Evolutionary conservation across 2,113 vertebrate species (phyloP).

Genomic region (Halcyon malimbica): DNA sequence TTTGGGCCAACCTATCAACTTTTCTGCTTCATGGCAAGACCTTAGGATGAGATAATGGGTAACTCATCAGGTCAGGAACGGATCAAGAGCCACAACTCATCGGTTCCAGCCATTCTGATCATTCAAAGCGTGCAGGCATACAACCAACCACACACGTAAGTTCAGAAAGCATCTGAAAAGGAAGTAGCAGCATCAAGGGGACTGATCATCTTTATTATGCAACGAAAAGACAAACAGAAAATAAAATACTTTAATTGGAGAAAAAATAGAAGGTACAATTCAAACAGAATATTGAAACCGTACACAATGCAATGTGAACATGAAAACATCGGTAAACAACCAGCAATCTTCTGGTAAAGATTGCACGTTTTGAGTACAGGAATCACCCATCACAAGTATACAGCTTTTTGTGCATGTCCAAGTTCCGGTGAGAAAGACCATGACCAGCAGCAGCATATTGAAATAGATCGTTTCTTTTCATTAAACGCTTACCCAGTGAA

Average conservation of each 20-base stretch:
- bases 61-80: neutral
- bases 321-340: neutral
- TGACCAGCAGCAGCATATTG: constrained; percentile 17
- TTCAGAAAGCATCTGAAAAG: neutral
- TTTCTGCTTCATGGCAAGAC: neutral
- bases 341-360: neutral
- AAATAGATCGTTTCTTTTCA: neutral
- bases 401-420: neutral
- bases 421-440: constrained; percentile 31
- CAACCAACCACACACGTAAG: neutral
- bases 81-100: neutral
- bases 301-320: neutral
- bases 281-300: constrained; percentile 16
- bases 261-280: constrained; percentile 47
- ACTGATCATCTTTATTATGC: constrained; percentile 57
- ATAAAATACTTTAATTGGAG: constrained; percentile 45
- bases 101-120: neutral
- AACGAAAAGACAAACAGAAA: constrained; percentile 42
- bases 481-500: neutral
- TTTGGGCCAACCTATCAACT: neutral
- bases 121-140: neutral
- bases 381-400: constrained; percentile 8
- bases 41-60: neutral
- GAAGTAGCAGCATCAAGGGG: neutral
- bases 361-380: neutral